Percentiles rank a stretch among this genome's conserved stretches.
phyloP scores from a whole-genome alignment of 2,113 vertebrate species.

The Pristiophorus japonicus region DNA sequence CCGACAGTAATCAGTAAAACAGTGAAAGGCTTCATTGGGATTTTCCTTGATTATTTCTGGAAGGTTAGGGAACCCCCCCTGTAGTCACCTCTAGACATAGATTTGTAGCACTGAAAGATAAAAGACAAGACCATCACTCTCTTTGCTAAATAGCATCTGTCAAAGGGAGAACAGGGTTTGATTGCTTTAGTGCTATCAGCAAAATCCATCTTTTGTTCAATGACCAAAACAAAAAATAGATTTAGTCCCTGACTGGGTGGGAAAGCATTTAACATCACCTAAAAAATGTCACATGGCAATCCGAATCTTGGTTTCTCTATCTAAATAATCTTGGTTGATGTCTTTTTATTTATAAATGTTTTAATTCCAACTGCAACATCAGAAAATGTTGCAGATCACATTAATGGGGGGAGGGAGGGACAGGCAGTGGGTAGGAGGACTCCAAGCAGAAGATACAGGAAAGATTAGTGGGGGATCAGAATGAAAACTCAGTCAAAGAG shows the following conservation, averaged over 20 bases:
- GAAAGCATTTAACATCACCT: not conserved
- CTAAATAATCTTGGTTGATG: not conserved
- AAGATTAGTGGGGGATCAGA: not conserved
- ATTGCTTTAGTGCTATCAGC: slow-evolving; percentile 46
- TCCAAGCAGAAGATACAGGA: not conserved
- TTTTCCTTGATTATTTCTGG: slow-evolving; percentile 30
- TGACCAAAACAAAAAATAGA: slow-evolving; percentile 46
- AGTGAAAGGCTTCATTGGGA: slow-evolving; percentile 37
- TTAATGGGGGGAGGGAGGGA: not conserved
- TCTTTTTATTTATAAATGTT: not conserved
- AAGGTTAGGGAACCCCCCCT: not conserved
- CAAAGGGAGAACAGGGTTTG: slow-evolving; percentile 46
- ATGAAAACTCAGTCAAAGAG: not conserved
- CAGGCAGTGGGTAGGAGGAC: not conserved
- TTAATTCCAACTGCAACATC: not conserved
- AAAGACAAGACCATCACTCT: slow-evolving; percentile 44
- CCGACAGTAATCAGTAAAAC: slow-evolving; percentile 39
- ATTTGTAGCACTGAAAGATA: slow-evolving; percentile 41
- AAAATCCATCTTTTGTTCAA: slow-evolving; percentile 53
- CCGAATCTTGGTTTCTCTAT: not conserved
- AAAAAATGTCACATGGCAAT: not conserved
- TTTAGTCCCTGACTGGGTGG: slow-evolving; percentile 26
- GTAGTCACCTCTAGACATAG: not conserved
- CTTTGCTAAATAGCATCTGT: slow-evolving; percentile 49
- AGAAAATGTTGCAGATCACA: not conserved